phyloP scores from a whole-genome alignment of 1,140 invertebrate genomes.

The Heliconius congener region DNA sequence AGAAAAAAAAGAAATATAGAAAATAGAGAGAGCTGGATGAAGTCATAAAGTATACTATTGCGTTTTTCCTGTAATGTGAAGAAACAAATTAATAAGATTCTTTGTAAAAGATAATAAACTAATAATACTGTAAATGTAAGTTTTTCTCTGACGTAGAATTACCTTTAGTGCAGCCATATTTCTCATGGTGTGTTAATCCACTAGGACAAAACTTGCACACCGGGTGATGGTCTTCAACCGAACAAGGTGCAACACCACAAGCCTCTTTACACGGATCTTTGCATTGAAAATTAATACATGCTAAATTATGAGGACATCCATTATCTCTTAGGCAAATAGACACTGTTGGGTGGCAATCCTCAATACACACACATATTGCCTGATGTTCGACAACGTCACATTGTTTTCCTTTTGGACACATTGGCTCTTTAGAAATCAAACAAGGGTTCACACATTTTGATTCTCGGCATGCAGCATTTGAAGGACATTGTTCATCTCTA shows the following conservation, averaged over 20 bases:
- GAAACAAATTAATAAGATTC: conserved; percentile 81
- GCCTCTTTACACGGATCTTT: conserved; percentile 92
- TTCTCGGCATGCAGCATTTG: conserved; percentile 91
- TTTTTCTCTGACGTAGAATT: conserved; percentile 79
- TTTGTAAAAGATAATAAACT: conserved; percentile 66
- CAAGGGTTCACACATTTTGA: conserved; percentile 93
- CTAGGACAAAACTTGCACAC: conserved; percentile 96
- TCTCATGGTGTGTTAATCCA: conserved; percentile 93
- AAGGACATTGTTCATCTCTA: conserved; percentile 91
- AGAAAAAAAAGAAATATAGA: conserved; percentile 60
- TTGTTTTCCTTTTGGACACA: conserved; percentile 89
- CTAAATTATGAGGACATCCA: conserved; percentile 91
- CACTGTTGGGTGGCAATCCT: conserved; percentile 91
- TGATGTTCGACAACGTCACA: conserved; percentile 93
- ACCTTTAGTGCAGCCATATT: conserved; percentile 97
- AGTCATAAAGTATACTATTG: conserved; percentile 77
- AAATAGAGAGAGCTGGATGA: conserved; percentile 76
- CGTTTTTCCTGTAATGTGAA: conserved; percentile 81
- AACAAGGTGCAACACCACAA: conserved; percentile 92
- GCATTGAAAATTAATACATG: conserved; percentile 94
- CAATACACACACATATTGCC: conserved; percentile 91
- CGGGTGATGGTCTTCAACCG: conserved; percentile 95
- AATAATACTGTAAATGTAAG: conserved; percentile 61
- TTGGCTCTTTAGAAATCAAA: conserved; percentile 82
- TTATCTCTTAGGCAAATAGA: conserved; percentile 94